A percentile compares a stretch with the other conserved stretches of the same genome.
phyloP scores from a whole-genome alignment of 2,888 invertebrate genomes.

The Malthinus flaveolus region DNA sequence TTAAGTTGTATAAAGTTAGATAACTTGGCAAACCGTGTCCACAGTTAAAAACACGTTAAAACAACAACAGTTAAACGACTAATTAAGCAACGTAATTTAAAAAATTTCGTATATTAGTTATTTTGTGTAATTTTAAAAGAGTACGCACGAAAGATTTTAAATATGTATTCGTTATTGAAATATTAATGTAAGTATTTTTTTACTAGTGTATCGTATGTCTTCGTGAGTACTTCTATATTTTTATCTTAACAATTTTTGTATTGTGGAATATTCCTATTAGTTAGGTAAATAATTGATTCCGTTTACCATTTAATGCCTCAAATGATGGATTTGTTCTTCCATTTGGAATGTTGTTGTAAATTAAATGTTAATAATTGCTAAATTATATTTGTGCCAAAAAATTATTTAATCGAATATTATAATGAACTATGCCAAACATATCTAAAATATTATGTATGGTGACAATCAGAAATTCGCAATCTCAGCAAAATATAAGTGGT shows the following conservation, averaged over 20 bases:
- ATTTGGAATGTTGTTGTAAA: slow-evolving; percentile 8
- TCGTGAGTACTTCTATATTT: slow-evolving; percentile 45
- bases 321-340: slow-evolving; percentile 13
- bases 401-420: slow-evolving; percentile 12
- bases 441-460: slow-evolving; percentile 15
- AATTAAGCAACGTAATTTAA: neutral
- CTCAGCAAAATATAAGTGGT: slow-evolving; percentile 10
- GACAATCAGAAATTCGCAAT: slow-evolving; percentile 13
- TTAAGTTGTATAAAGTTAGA: too few relatives aligned
- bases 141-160: slow-evolving; percentile 32
- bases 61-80: neutral
- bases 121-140: slow-evolving; percentile 14
- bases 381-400: slow-evolving; percentile 22
- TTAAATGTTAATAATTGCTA: slow-evolving; percentile 11
- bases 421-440: slow-evolving; percentile 21
- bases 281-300: neutral
- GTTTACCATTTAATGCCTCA: too few relatives aligned
- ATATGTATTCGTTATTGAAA: slow-evolving; percentile 45
- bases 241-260: slow-evolving; percentile 15
- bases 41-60: too few relatives aligned
- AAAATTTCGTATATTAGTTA: neutral
- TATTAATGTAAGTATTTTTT: slow-evolving; percentile 45
- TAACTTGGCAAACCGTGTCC: too few relatives aligned
- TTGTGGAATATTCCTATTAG: slow-evolving; percentile 25
- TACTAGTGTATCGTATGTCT: slow-evolving; percentile 48